A percentile compares a stretch with the other conserved stretches of the same genome.
Evolutionary conservation across 1,140 invertebrate genomes (phyloP).

Genomic region (Philotrypesis tridentata): DNA sequence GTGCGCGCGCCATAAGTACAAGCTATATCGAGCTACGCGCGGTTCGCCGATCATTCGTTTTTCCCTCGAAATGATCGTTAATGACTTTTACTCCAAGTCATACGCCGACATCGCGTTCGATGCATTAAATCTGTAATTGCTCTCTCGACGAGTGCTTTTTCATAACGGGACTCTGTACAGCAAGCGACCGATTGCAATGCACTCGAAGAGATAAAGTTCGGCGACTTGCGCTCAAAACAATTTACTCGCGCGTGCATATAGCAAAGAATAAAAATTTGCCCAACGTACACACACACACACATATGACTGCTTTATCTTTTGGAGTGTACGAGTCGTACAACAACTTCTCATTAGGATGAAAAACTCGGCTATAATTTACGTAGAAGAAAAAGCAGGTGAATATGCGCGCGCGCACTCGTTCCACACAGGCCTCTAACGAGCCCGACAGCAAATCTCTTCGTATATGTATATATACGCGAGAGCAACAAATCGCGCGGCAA

Average conservation of each 20-base stretch:
- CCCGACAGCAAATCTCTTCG: neutral
- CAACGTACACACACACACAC: neutral
- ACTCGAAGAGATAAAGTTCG: no score
- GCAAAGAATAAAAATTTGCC: neutral
- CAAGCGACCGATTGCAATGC: no score
- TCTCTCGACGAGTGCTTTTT: neutral
- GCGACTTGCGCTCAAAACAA: neutral
- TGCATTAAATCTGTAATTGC: neutral
- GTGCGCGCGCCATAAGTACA: neutral
- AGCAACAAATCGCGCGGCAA: neutral
- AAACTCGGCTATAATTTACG: constrained; percentile 1
- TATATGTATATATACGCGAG: no score
- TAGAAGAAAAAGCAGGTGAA: neutral
- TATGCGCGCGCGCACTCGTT: constrained; percentile 8
- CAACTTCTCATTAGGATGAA: neutral
- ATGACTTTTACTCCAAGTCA: neutral
- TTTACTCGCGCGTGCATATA: neutral
- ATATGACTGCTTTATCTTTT: neutral
- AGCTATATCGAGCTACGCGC: neutral
- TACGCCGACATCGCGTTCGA: no score
- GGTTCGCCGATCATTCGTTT: neutral
- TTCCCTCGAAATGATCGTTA: neutral
- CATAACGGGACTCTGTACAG: neutral
- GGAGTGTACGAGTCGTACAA: neutral
- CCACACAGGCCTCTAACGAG: neutral